These are phyloP conservation scores for Battus philenor DNA, from an alignment of 1,140 invertebrate genomes.

Conservation along the genomic window DNA sequence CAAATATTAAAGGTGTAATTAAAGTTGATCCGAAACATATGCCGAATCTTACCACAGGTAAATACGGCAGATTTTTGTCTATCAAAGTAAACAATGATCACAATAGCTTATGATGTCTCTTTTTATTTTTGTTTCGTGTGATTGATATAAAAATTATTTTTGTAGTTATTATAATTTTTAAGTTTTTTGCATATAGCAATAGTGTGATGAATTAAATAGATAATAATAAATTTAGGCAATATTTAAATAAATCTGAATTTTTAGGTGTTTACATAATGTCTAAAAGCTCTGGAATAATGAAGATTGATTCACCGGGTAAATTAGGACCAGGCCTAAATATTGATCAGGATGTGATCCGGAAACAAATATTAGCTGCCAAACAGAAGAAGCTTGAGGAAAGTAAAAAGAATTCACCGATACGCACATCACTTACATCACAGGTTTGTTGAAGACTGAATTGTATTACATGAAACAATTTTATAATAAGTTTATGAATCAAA, in stretches of 20 bases:
- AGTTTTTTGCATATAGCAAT: neutral
- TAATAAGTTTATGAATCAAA: no score
- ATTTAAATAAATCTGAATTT: conserved; percentile 19
- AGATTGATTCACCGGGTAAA: conserved; percentile 80
- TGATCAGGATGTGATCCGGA: conserved; percentile 70
- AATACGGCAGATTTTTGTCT: no score
- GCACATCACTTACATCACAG: conserved; percentile 31
- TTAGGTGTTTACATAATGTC: conserved; percentile 85
- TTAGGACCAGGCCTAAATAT: conserved; percentile 73
- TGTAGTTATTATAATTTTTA: no score
- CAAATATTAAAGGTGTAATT: conserved; percentile 83
- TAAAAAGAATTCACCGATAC: conserved; percentile 35
- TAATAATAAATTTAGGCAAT: no score
- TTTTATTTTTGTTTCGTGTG: no score
- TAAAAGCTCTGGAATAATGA: conserved; percentile 82
- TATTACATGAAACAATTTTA: no score
- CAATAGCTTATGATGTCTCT: no score
- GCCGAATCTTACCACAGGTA: conserved; percentile 79
- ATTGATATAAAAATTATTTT: no score
- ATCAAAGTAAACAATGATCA: no score
- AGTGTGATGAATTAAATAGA: no score
- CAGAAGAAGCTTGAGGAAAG: conserved; percentile 66
- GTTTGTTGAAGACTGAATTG: no score
- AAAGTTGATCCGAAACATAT: conserved; percentile 85
- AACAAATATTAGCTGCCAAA: conserved; percentile 72